Base-by-base conservation (phyloP, 2,797 vertebrate genomes). In the Pelobates cultripes region DNA sequence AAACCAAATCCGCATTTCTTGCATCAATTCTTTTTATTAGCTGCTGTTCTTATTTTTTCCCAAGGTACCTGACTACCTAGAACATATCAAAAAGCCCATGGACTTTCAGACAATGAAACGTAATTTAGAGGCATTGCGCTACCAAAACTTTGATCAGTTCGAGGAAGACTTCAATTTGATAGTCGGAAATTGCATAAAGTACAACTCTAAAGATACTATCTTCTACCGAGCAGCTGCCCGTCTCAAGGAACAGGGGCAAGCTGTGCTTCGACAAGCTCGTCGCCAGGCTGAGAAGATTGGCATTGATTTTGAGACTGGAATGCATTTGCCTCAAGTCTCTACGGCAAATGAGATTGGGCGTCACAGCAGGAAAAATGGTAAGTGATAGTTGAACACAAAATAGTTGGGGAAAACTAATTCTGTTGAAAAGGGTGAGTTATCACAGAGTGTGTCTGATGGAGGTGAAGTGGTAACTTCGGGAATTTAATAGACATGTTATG, bases 31-130 rank as follows among this genome's bases (percentile, higher is more conserved):
- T 51, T 51, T 0, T 0, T 44, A 80, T n/a, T 61, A 61, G 28
- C 14, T 61, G 15, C 82, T 81, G 85, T 88, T 87, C 15, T 68
- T 73, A 2, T 69, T 88, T 9, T 78, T 85, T 53, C 0, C 43
- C 44, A 89, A 99, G 98, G 98, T 99, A 47, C 98, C 98, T 2
- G 98, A 99, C 90, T 99, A 99, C 88, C 89, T 99, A 88, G 98
- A 99, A 91, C 98, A 99, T 87, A 98, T 99, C 81, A 97, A 99
- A 91, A 97, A 97, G 79, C 98, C 98, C 0, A 99, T 99, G 98
- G 98, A 99, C 88, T 99, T 99, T 91, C 96, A 98, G 93, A 99
- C 97, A 67, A 99, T 99, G 98, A 99, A 97, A 92, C 96, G 96
- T 87, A 94, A 96, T 86, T 91, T 99, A 87, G 97, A 99, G 90